Percentiles rank a stretch among this genome's conserved stretches.
These are phyloP conservation scores for Colletes latitarsis DNA, from an alignment of 1,140 invertebrate genomes.

Conservation along the genomic window DNA sequence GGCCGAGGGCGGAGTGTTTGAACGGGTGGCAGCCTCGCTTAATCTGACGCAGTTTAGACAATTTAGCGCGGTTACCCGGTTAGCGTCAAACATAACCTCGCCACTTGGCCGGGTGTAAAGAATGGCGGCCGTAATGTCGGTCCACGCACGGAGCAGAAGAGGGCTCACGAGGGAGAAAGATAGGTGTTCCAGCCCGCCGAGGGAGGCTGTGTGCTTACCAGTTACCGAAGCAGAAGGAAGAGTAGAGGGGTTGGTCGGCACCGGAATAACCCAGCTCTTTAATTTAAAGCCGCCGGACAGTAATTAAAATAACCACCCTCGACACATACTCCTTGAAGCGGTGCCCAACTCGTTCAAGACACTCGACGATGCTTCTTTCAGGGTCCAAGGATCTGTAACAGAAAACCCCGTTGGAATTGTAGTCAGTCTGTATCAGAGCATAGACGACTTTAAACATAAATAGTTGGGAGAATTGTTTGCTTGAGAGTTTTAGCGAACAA, in stretches of 20 bases:
- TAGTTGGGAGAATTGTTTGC: too few species aligned
- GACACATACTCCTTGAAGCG: conserved; percentile 75
- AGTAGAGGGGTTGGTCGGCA: conserved; percentile 63
- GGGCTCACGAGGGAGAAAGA: conserved; percentile 9
- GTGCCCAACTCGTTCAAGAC: conserved; percentile 68
- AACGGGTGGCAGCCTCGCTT: conserved; percentile 60
- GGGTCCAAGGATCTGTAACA: background rate
- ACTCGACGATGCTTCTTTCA: background rate
- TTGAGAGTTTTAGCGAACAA: too few species aligned
- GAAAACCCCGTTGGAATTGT: too few species aligned
- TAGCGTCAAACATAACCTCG: conserved; percentile 76
- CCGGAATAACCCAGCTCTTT: conserved; percentile 78
- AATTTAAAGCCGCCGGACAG: conserved; percentile 80
- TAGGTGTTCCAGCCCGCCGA: background rate
- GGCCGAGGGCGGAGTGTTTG: conserved; percentile 30
- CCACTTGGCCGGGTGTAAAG: conserved; percentile 69
- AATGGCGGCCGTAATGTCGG: conserved; percentile 72
- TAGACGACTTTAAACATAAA: too few species aligned
- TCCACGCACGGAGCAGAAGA: conserved; percentile 48
- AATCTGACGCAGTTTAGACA: conserved; percentile 73
- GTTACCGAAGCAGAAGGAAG: conserved; percentile 69
- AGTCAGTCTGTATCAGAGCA: too few species aligned
- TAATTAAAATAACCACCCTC: conserved; percentile 81
- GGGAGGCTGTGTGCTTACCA: conserved; percentile 62
- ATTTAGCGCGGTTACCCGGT: conserved; percentile 75